These are phyloP conservation scores for Brachionus rubens DNA, from an alignment of 1,140 invertebrate species.

Conservation along the genomic window DNA sequence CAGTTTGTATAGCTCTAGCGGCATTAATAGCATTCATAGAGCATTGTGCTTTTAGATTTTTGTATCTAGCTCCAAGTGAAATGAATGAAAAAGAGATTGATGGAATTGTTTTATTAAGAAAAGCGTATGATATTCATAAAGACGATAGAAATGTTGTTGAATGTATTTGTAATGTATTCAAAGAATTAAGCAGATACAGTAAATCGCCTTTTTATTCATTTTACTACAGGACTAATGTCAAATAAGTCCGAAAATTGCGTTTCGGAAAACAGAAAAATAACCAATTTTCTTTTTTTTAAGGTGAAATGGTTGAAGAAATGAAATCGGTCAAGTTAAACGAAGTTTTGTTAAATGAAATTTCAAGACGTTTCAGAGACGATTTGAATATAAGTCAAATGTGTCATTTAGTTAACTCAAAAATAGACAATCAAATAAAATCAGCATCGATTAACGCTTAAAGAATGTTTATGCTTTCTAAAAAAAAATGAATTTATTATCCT, in stretches of 20 bases:
- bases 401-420: constrained; percentile 1
- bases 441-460: too few species aligned
- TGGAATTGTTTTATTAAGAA: constrained; percentile 3
- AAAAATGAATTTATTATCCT: too few species aligned
- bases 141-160: constrained; percentile 22
- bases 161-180: constrained; percentile 29
- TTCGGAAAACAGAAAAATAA: too few species aligned
- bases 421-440: background rate
- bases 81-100: constrained; percentile 21
- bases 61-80: constrained; percentile 13
- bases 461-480: too few species aligned
- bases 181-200: constrained; percentile 33
- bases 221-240: too few species aligned
- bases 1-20: constrained; percentile 23
- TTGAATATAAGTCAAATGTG: constrained; percentile 25
- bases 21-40: constrained; percentile 17
- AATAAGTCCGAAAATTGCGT: too few species aligned
- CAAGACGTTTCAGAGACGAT: constrained; percentile 30
- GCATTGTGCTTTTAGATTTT: constrained; percentile 42
- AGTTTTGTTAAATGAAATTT: background rate
- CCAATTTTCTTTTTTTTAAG: constrained; percentile 12
- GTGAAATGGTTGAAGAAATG: constrained; percentile 25
- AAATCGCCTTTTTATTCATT: background rate
- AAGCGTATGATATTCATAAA: constrained; percentile 22
- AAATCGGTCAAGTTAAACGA: constrained; percentile 32